Conservation (phyloP, 2,113 vertebrate species). For the Chionodraco myersi region DNA sequence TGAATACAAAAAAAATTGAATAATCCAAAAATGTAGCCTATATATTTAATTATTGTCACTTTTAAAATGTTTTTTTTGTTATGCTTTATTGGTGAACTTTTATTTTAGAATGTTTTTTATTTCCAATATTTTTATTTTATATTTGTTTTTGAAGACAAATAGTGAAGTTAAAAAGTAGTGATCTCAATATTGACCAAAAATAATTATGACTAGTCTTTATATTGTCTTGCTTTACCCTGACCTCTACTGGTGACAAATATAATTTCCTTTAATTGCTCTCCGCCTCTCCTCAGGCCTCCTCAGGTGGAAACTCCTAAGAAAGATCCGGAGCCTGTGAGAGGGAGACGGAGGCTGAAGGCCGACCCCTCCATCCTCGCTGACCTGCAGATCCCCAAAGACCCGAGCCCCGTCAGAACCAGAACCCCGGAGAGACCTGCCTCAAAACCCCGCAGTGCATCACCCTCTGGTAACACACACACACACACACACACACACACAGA, state of each 20-base stretch:
- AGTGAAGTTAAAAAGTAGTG: no score
- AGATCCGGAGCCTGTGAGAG: conserved; percentile 31
- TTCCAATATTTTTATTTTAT: no score
- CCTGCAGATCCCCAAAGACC: conserved; percentile 18
- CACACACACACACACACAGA: no score
- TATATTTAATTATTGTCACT: no score
- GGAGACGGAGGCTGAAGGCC: conserved; percentile 65
- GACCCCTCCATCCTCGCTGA: conserved; percentile 62
- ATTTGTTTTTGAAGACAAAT: no score
- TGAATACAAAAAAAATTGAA: no score
- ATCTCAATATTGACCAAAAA: no score
- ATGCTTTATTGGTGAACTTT: no score
- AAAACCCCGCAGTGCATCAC: conserved; percentile 35
- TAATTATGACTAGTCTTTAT: no score
- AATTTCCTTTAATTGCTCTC: not conserved
- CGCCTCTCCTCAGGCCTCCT: conserved; percentile 42
- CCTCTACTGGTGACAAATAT: conserved; percentile 34
- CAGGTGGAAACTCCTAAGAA: conserved; percentile 50
- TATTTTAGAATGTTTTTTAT: no score
- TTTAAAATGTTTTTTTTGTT: no score
- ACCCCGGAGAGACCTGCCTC: conserved; percentile 51
- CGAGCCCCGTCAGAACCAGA: conserved; percentile 11
- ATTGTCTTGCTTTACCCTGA: conserved; percentile 6
- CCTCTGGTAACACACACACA: conserved; percentile 61
- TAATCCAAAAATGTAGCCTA: no score